Base-by-base conservation (phyloP, 2,113 vertebrate genomes). In the Percina caprodes region DNA sequence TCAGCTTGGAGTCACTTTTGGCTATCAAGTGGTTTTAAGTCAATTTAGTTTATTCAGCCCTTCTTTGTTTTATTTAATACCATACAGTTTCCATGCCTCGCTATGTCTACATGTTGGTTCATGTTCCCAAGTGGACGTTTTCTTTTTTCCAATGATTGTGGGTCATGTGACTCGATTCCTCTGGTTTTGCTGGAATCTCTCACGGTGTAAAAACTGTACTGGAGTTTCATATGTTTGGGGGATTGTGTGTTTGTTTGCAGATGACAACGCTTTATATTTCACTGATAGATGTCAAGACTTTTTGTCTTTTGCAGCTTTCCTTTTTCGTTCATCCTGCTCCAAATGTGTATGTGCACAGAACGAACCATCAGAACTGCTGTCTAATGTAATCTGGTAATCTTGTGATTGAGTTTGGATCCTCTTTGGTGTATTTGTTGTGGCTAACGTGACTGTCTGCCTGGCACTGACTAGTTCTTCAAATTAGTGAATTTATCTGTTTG, bases 381-480 rank as follows among this genome's bases (percentile, higher is more conserved):
- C 33, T 73, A 39, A 42, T 46, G 55, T 77, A 60, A 69, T 58
- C 59, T 63, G 61, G 77, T 74, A 21, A 39, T 75, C 48, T 39
- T 83, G 71, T 66, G 45, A 4, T 30, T 81, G 74, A 72, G 52
- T 24, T 8, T 52, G 7, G 26, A n/a, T 74, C 58, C 48, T 19
- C 30, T 77, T 52, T 67, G 26, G 19, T 82, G 74, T 69, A 66
- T 69, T 60, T 61, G 24, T 58, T 70, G 80, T 80, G 54, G 81
- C 78, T 84, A 42, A 65, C 2, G 66, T 79, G 74, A 74, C n/a
- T 9, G 61, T 74, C 62, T 66, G 74, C 65, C 71, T 79, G 56
- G 48, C 60, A 58, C 67, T 56, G n/a, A 73, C 60, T 67, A 23
- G 18, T 45, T 74, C 42, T 61, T 60, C 23, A 59, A 42, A 65